Evolutionary conservation across 2,797 vertebrate genomes (phyloP), one percentile per base, ranked within the genome.

Genomic region (Dallia pectoralis): DNA sequence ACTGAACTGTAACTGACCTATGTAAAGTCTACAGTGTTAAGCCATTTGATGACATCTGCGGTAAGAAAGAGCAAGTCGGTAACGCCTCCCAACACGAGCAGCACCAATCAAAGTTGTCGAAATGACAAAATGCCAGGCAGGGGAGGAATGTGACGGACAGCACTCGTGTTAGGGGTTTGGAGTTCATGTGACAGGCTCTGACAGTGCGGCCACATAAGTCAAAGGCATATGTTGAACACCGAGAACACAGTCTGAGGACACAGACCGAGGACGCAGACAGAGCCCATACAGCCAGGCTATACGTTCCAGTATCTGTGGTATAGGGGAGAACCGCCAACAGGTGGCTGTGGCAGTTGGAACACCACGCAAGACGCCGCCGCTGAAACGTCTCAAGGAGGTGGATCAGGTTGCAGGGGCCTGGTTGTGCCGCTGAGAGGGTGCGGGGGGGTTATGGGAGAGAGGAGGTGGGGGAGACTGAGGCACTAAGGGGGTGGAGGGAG

Each of bases 261-360:
- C 32, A 33, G 30, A 5, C 29, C 62, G 8, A 49, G 80, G 81
- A n/a, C 74, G 71, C 77, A 82, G 79, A 71, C 9, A 14, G 53
- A 33, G 27, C 15, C 27, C 8, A 63, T 63, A 33, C 16, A 5
- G 62, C 62, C 8, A 49, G 80, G 81, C 75, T 81, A 69, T 71
- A 25, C 70, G 81, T 79, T 72, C 69, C 33, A 49, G 70, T 87
- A 89, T 59, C 53, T 12, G 53, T 12, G 53, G 25, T 82, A 40
- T 16, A 7, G 19, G 19, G 79, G 87, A 87, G 85, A 86, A 79
- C 79, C 77, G 79, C 82, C 84, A 82, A 88, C 91, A 93, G 91
- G 89, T 93, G 91, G 86, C 74, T 82, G 77, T 82, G 80, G 77
- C 85, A 87, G 87, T 87, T 88, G 86, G 90, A 86, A 90, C 63